Evolutionary conservation across 1,140 invertebrate genomes (phyloP).

Genomic region (Venustaconcha ellipsiformis): DNA sequence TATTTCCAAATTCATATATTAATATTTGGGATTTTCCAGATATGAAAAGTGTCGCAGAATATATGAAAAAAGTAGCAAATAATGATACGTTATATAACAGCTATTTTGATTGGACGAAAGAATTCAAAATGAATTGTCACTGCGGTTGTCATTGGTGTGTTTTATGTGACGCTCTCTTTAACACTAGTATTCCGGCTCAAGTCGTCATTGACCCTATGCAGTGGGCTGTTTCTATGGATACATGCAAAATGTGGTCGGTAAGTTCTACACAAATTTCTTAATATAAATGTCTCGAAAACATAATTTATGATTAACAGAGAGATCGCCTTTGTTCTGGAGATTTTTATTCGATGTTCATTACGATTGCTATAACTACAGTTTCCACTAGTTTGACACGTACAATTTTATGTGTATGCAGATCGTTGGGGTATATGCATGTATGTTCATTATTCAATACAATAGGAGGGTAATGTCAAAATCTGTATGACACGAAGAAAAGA

Average conservation of each 20-base stretch:
- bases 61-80: conserved; percentile 75
- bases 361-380: too few relatives aligned
- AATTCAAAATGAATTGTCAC: conserved; percentile 34
- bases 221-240: conserved; percentile 47
- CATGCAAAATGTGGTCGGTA: conserved; percentile 24
- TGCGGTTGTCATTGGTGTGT: conserved; percentile 39
- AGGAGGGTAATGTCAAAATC: too few relatives aligned
- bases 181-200: conserved; percentile 38
- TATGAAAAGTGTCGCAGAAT: conserved; percentile 85
- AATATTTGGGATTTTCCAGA: conserved; percentile 94
- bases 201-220: conserved; percentile 47
- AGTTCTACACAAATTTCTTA: background rate
- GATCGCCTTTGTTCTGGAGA: too few relatives aligned
- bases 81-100: conserved; percentile 61
- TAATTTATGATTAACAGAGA: too few relatives aligned
- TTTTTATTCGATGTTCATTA: too few relatives aligned
- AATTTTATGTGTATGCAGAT: too few relatives aligned
- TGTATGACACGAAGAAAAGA: too few relatives aligned
- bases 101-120: conserved; percentile 61
- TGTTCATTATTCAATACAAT: too few relatives aligned
- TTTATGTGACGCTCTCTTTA: conserved; percentile 46
- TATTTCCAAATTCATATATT: conserved; percentile 82
- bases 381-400: too few relatives aligned
- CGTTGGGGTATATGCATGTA: too few relatives aligned
- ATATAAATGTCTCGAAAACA: too few relatives aligned